Evolutionary conservation across 2,888 invertebrate species (phyloP).

Genomic region (Caenorhabditis sp.): DNA sequence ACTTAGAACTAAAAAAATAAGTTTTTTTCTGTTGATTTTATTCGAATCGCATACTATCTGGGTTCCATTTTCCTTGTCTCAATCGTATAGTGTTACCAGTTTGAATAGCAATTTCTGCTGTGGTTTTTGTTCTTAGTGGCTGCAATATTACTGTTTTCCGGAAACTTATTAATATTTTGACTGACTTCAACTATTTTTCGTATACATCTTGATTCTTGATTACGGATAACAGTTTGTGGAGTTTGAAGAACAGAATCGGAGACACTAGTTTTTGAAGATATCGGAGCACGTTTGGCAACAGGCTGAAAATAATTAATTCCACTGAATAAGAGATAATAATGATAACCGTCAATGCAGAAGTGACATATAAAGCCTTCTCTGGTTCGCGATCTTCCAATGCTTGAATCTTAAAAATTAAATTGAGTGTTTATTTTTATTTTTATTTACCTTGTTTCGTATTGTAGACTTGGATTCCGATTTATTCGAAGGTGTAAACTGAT

Average conservation of each 20-base stretch:
- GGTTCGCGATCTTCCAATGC: conserved; percentile 7
- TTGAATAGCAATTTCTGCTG: conserved; percentile 25
- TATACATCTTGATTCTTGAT: neutral
- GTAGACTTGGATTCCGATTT: neutral
- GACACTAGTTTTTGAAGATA: conserved; percentile 1
- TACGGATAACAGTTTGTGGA: conserved; percentile 22
- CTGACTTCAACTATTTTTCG: conserved; percentile 2
- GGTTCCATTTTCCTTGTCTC: conserved; percentile 19
- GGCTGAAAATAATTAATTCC: conserved; percentile 17
- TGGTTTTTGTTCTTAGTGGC: neutral
- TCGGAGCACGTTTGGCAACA: conserved; percentile 8
- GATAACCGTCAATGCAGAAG: conserved; percentile 24
- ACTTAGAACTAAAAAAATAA: conserved; percentile 20
- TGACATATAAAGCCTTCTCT: conserved; percentile 14
- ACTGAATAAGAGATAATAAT: neutral
- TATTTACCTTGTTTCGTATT: neutral
- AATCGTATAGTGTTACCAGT: conserved; percentile 29
- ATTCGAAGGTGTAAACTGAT: conserved; percentile 17
- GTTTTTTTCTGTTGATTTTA: no score
- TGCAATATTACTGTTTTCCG: neutral
- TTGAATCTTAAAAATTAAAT: neutral
- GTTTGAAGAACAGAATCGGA: conserved; percentile 15
- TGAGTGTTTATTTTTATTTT: neutral
- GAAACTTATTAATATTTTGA: neutral
- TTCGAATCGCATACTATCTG: no score